These are phyloP conservation scores for Saccostrea glomerata DNA, from an alignment of 1,140 invertebrate species.

Conservation along the genomic window DNA sequence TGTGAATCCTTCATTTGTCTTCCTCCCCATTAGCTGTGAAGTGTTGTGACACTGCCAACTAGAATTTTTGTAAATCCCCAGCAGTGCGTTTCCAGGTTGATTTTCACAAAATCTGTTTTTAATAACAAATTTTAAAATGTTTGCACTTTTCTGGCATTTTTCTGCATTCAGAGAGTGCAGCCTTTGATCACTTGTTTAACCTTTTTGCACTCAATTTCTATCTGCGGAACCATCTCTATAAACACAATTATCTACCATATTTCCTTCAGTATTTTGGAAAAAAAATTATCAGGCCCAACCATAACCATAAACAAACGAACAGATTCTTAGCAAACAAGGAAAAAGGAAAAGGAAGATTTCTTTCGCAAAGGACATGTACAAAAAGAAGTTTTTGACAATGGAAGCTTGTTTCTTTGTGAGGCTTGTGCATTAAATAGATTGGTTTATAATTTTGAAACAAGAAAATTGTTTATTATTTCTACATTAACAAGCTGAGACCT, in stretches of 20 bases:
- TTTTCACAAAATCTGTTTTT: background rate
- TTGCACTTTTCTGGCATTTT: constrained; percentile 1
- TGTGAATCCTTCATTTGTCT: background rate
- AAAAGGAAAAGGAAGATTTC: no score
- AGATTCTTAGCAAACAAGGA: no score
- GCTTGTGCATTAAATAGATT: background rate
- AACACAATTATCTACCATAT: background rate
- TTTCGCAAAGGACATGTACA: no score
- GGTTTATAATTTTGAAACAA: background rate
- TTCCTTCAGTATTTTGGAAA: no score
- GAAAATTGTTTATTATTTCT: background rate
- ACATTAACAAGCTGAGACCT: background rate
- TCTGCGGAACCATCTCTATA: background rate
- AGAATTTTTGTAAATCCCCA: background rate
- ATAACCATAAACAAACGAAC: no score
- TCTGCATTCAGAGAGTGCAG: background rate
- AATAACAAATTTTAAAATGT: constrained; percentile 10
- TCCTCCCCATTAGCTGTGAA: background rate
- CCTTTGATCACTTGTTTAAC: background rate
- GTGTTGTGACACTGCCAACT: background rate
- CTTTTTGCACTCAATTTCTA: background rate
- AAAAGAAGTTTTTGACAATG: no score
- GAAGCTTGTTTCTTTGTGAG: no score
- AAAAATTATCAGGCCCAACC: no score
- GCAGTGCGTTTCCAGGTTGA: background rate